Base-by-base conservation (phyloP, 2,113 vertebrate species). In the Gymnarchus niloticus region DNA sequence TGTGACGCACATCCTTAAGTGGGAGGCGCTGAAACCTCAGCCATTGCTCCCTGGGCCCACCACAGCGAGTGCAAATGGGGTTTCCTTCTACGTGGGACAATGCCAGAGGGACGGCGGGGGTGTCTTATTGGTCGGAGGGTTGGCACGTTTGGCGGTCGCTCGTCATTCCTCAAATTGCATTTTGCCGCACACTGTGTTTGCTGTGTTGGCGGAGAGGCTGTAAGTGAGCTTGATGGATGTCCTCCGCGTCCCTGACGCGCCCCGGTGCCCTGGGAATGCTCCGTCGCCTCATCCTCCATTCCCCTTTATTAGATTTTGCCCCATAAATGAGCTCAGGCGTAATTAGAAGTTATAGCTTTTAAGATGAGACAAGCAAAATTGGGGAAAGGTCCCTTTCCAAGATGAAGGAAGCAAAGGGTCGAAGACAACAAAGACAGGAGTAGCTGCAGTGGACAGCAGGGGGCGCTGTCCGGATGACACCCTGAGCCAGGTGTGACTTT, bases 181-280 rank as follows among this genome's bases (percentile, higher is more conserved):
- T 69, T 69, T 69, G 61, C 19, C 61, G 61, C 8, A 9, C 8
- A 8, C 8, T 25, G 21, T 25, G 23, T 9, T 25, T 25, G 8
- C 21, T 28, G 78, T 81, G 80, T 81, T 52, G 80, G 48, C 51
- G 48, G 33, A 9, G 1, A 44, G 17, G 46, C 19, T 37, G 84
- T 54, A 76, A 85, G 46, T 76, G 73, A 78, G 52, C 51, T 56
- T 76, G 65, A 56, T 77, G 84, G 69, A 85, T 85, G 51, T 44
- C 69, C 49, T 59, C 37, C 82, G 9, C 28, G 33, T 5, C 12
- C 33, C 10, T 12, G 17, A 14, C 6, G 28, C 81, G 5, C 21
- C 4, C 49, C 17, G 12, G 25, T 33, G 3, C 52, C 49, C 49
- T 37, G 25, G 10, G 46, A 28, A 28, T 49, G 7, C 48, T 49